These are phyloP conservation scores for Bimastos eiseni DNA, from an alignment of 2,888 invertebrate genomes.

Conservation along the genomic window DNA sequence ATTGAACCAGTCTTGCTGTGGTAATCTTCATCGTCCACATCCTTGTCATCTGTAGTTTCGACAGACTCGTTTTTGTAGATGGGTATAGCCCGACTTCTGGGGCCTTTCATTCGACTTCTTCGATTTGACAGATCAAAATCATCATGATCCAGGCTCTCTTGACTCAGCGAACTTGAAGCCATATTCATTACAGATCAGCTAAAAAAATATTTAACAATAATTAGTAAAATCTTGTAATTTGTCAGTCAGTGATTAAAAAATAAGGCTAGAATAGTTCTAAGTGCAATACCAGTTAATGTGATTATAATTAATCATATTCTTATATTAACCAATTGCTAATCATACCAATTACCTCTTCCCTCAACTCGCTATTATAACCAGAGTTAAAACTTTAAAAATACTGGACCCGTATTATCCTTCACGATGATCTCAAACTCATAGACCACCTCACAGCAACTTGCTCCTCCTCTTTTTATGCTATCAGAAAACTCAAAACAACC, in stretches of 20 bases:
- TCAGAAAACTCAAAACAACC: no score
- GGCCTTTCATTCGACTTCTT: conserved; percentile 66
- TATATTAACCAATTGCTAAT: no score
- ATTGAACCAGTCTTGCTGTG: conserved; percentile 25
- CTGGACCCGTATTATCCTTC: no score
- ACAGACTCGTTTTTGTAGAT: conserved; percentile 40
- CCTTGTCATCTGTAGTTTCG: conserved; percentile 46
- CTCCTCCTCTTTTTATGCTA: no score
- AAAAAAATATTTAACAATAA: neutral
- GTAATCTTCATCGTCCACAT: conserved; percentile 37
- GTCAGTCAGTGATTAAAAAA: neutral
- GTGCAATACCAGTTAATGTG: neutral
- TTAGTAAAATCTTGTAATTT: neutral
- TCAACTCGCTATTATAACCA: no score
- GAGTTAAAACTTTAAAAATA: no score
- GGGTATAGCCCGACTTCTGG: conserved; percentile 51
- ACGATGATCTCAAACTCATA: no score
- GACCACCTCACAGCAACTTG: no score
- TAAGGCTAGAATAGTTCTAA: neutral
- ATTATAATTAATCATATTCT: no score
- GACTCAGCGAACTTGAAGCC: conserved; percentile 70
- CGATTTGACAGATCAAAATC: conserved; percentile 66
- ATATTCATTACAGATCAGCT: conserved; percentile 52
- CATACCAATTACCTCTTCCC: no score
- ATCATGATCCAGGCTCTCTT: conserved; percentile 68